Evolutionary conservation across 1,140 invertebrate genomes (phyloP).

Genomic region (Gonatopus flavifemur): DNA sequence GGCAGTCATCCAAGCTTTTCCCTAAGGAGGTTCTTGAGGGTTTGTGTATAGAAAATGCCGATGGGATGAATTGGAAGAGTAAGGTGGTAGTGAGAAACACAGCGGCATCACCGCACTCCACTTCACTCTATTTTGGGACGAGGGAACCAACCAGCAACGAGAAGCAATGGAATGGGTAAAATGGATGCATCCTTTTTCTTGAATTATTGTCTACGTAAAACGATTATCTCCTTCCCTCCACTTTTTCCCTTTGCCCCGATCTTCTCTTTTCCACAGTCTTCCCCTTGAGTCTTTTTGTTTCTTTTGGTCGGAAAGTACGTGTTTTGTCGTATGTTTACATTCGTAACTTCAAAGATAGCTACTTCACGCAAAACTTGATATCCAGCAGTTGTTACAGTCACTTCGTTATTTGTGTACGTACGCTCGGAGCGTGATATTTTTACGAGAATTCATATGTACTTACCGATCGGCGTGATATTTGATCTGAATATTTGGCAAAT

Average conservation of each 20-base stretch:
- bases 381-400: too few relatives aligned
- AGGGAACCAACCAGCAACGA: constrained; percentile 11
- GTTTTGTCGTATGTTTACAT: constrained; percentile 53
- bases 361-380: constrained; percentile 27
- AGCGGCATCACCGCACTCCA: constrained; percentile 23
- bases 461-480: too few relatives aligned
- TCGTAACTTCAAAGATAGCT: constrained; percentile 48
- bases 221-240: neutral
- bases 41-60: constrained; percentile 1
- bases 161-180: constrained; percentile 25
- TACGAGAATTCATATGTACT: too few relatives aligned
- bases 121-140: constrained; percentile 49
- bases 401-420: too few relatives aligned
- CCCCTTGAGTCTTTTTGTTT: constrained; percentile 15
- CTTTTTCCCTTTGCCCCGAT: neutral
- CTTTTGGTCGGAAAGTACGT: constrained; percentile 27
- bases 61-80: neutral
- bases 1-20: constrained; percentile 35
- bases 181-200: constrained; percentile 54
- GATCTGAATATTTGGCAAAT: too few relatives aligned
- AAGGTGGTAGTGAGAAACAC: constrained; percentile 16
- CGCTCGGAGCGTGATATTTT: too few relatives aligned
- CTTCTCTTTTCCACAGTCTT: constrained; percentile 24
- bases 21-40: constrained; percentile 15
- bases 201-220: constrained; percentile 43